Conservation (phyloP, 2,797 vertebrate species). For the Danionella dracula region DNA sequence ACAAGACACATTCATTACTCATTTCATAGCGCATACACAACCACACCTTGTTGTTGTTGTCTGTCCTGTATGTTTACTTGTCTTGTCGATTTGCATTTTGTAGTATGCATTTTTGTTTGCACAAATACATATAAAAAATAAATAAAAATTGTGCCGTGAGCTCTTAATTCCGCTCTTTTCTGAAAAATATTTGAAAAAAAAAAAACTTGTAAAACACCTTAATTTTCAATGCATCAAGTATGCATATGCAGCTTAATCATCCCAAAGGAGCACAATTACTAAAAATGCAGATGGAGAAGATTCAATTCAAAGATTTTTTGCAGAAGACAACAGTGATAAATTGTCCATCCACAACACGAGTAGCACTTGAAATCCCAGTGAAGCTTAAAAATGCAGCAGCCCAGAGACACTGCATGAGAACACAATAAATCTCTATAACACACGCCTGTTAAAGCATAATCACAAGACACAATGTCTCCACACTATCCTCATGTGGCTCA, state of each 20-base stretch:
- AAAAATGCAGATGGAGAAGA: not conserved
- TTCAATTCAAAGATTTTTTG: not conserved
- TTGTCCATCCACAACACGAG: not conserved
- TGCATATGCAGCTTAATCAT: not conserved
- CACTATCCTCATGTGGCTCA: not conserved
- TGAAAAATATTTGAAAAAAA: not conserved
- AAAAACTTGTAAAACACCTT: not conserved
- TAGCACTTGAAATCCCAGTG: not conserved
- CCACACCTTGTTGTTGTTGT: too few relatives aligned
- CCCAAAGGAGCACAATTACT: not conserved
- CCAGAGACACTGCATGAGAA: not conserved
- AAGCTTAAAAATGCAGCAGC: not conserved
- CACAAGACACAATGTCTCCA: slow-evolving; percentile 9
- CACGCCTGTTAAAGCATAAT: slow-evolving; percentile 15
- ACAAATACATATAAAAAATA: too few relatives aligned
- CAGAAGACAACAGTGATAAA: not conserved
- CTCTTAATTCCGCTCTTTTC: too few relatives aligned
- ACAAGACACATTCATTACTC: too few relatives aligned
- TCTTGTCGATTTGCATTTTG: too few relatives aligned
- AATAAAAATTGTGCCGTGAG: too few relatives aligned
- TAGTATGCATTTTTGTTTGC: too few relatives aligned
- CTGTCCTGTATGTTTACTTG: too few relatives aligned
- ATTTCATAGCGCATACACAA: too few relatives aligned
- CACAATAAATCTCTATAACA: slow-evolving; percentile 31
- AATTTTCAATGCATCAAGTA: not conserved